phyloP scores from a whole-genome alignment of 2,888 invertebrate genomes.

The Drosophila phalerata region DNA sequence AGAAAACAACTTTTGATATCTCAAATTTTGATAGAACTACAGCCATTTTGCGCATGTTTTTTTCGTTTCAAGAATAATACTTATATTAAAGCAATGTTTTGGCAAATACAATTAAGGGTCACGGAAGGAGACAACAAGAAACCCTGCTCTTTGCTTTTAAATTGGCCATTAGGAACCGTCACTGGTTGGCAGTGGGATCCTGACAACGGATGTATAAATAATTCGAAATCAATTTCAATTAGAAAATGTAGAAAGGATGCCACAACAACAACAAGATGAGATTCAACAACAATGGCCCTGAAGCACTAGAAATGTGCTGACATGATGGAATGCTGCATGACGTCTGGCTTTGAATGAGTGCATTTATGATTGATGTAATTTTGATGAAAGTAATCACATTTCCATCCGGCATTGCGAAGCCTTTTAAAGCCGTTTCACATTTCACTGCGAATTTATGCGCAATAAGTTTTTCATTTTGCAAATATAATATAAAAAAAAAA shows the following conservation, averaged over 20 bases:
- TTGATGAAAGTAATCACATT: conserved; percentile 74
- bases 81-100: neutral
- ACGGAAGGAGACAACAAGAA: neutral
- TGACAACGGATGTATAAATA: conserved; percentile 57
- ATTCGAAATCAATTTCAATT: conserved; percentile 79
- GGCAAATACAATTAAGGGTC: neutral
- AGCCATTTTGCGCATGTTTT: neutral
- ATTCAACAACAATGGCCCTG: conserved; percentile 29
- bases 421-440: conserved; percentile 71
- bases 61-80: neutral
- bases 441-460: conserved; percentile 69
- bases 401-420: conserved; percentile 48
- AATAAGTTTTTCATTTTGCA: conserved; percentile 24
- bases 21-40: too few relatives aligned
- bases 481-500: neutral
- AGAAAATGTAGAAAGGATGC: conserved; percentile 73
- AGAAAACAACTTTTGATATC: too few relatives aligned
- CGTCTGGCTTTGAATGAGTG: conserved; percentile 66
- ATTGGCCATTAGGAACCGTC: conserved; percentile 17
- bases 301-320: conserved; percentile 70
- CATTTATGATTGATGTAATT: conserved; percentile 80
- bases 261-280: conserved; percentile 28
- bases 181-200: neutral
- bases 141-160: conserved; percentile 29
- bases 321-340: conserved; percentile 62